Percentiles rank a stretch among this genome's conserved stretches.
phyloP scores from a whole-genome alignment of 2,888 invertebrate genomes.

The Deroplatys truncata region DNA sequence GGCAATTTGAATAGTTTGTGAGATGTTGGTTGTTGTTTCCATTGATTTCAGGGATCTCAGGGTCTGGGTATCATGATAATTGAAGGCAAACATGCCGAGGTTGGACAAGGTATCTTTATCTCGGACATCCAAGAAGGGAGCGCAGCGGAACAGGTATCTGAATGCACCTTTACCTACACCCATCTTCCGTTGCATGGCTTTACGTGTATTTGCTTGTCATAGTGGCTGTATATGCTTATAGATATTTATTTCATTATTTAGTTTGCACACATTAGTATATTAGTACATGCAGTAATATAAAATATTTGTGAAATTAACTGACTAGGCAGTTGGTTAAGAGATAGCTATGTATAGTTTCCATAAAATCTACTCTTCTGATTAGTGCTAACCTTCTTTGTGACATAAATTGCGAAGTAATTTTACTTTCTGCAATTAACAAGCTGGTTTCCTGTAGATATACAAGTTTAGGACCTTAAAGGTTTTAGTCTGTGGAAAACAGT shows the following conservation, averaged over 20 bases:
- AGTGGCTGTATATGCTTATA: not conserved
- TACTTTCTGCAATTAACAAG: not conserved
- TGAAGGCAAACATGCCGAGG: conserved; percentile 87
- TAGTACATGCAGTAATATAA: not conserved
- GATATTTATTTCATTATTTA: not conserved
- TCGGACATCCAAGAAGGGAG: conserved; percentile 90
- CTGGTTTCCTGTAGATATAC: too few species aligned
- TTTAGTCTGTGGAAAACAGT: too few species aligned
- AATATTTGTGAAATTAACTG: not conserved
- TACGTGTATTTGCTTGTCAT: not conserved
- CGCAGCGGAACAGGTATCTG: conserved; percentile 72
- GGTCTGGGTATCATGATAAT: conserved; percentile 93
- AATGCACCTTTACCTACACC: not conserved
- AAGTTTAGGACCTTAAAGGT: too few species aligned
- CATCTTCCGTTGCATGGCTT: conserved; percentile 7
- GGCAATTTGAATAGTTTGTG: not conserved
- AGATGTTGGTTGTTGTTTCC: conserved; percentile 23
- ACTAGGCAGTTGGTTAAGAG: not conserved
- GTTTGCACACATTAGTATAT: not conserved
- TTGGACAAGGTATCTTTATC: conserved; percentile 88
- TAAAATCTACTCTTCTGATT: too few species aligned
- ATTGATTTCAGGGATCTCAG: conserved; percentile 59
- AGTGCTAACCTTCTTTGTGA: too few species aligned
- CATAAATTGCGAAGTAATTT: not conserved
- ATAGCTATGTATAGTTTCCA: not conserved